Evolutionary conservation across 2,888 invertebrate species (phyloP).

Genomic region (Lasioglossum marginatum): DNA sequence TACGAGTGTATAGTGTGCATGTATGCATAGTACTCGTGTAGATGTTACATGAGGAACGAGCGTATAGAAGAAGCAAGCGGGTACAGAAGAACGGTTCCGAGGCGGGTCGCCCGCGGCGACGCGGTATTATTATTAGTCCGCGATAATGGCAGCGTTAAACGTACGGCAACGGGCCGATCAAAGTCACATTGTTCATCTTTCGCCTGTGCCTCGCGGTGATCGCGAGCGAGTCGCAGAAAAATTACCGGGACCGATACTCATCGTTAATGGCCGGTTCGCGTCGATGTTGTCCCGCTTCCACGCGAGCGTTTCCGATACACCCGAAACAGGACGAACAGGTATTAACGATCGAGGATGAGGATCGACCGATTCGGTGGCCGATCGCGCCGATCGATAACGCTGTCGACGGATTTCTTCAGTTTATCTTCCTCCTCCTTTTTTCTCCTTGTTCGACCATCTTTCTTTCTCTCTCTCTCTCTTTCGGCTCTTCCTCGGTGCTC

Average conservation of each 20-base stretch:
- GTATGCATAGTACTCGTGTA: not conserved
- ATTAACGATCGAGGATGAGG: conserved; percentile 41
- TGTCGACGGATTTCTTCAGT: conserved; percentile 21
- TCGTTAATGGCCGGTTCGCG: conserved; percentile 55
- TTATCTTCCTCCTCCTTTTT: not conserved
- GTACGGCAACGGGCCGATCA: conserved; percentile 55
- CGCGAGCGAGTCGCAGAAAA: conserved; percentile 24
- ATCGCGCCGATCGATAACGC: conserved; percentile 46
- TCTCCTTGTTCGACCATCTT: not conserved
- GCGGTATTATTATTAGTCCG: conserved; percentile 50
- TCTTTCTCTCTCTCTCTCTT: not conserved
- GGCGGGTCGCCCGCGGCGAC: conserved; percentile 1
- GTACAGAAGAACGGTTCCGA: conserved; percentile 7
- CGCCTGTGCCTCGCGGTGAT: conserved; percentile 24
- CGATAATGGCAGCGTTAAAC: conserved; percentile 68
- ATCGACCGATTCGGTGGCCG: conserved; percentile 49
- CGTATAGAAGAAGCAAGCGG: not conserved
- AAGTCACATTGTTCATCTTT: conserved; percentile 67
- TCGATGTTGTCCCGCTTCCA: conserved; percentile 25
- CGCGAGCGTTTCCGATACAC: conserved; percentile 2
- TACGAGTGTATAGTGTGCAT: not conserved
- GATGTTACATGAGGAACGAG: not conserved
- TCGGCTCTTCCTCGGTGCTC: not conserved
- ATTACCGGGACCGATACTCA: conserved; percentile 37
- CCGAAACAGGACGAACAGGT: conserved; percentile 28